These are phyloP conservation scores for Oryzias sinensis DNA, from an alignment of 2,797 vertebrate species.

Conservation along the genomic window DNA sequence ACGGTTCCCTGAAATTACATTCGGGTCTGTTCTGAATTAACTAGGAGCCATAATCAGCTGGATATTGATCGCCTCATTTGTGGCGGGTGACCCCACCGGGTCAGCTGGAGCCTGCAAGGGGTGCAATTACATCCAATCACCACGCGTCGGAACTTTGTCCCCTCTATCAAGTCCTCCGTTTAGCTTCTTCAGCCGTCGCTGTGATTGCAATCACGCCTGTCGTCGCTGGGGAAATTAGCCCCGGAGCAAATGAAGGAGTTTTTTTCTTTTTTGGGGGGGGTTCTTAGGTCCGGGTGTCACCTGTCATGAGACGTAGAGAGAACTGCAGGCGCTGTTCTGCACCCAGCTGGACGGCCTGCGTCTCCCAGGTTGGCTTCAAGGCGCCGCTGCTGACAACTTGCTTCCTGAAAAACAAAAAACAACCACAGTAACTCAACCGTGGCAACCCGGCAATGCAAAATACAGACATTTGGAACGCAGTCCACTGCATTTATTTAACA, in stretches of 20 bases:
- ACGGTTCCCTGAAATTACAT: background rate
- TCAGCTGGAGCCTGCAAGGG: slow-evolving; percentile 27
- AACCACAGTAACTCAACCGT: background rate
- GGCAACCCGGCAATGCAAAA: too few species aligned
- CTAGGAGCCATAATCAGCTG: slow-evolving; percentile 40
- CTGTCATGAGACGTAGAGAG: slow-evolving; percentile 69
- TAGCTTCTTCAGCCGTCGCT: slow-evolving; percentile 27
- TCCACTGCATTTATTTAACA: too few species aligned
- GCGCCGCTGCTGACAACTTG: slow-evolving; percentile 60
- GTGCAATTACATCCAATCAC: slow-evolving; percentile 34
- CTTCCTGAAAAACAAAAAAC: slow-evolving; percentile 49
- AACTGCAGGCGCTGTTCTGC: slow-evolving; percentile 55
- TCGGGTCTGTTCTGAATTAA: slow-evolving; percentile 25
- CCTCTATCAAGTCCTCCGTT: slow-evolving; percentile 22
- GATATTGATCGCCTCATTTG: slow-evolving; percentile 27
- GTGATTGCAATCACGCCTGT: slow-evolving; percentile 1
- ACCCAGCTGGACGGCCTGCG: slow-evolving; percentile 14
- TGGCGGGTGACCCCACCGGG: slow-evolving; percentile 19
- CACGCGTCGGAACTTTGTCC: slow-evolving; percentile 27
- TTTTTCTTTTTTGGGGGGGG: too few species aligned
- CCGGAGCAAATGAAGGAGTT: slow-evolving; percentile 10
- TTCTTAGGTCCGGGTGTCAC: slow-evolving; percentile 20
- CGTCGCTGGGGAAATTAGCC: slow-evolving; percentile 36
- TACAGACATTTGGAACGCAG: too few species aligned
- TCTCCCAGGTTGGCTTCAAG: slow-evolving; percentile 58